Conservation (phyloP, 1,140 invertebrate species). For the Pseudachorutes palmiensis region DNA sequence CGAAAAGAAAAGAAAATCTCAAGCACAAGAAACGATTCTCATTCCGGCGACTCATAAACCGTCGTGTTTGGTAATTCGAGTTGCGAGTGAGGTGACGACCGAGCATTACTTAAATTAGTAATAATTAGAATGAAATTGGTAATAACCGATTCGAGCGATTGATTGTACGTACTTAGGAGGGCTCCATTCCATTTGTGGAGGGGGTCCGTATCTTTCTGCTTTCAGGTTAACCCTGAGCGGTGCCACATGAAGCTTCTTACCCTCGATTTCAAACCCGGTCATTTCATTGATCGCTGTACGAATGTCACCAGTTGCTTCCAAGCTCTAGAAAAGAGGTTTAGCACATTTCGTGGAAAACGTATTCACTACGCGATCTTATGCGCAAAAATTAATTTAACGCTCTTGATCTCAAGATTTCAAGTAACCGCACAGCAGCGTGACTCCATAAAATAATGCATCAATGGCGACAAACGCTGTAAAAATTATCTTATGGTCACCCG, state of each 20-base stretch:
- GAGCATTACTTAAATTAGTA: background rate
- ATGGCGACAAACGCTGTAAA: background rate
- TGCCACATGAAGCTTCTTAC: constrained; percentile 22
- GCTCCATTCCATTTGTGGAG: constrained; percentile 2
- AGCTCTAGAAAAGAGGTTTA: constrained; percentile 19
- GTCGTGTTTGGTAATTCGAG: background rate
- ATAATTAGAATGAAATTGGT: background rate
- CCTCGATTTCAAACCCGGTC: constrained; percentile 24
- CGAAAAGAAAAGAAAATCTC: too few relatives aligned
- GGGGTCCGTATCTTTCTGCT: constrained; percentile 1
- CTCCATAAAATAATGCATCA: background rate
- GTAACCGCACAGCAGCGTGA: background rate
- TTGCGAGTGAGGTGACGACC: background rate
- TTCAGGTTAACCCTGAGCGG: constrained; percentile 9
- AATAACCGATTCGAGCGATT: background rate
- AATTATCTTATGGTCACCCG: background rate
- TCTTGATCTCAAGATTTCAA: background rate
- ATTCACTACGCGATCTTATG: background rate
- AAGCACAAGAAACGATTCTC: background rate
- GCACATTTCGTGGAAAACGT: background rate
- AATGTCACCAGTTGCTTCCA: constrained; percentile 35
- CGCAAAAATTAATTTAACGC: background rate
- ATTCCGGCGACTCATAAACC: background rate
- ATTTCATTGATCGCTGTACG: constrained; percentile 34
- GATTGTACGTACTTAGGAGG: background rate